Conservation (phyloP, 2,888 invertebrate species). For the Choreutis nemorana region DNA sequence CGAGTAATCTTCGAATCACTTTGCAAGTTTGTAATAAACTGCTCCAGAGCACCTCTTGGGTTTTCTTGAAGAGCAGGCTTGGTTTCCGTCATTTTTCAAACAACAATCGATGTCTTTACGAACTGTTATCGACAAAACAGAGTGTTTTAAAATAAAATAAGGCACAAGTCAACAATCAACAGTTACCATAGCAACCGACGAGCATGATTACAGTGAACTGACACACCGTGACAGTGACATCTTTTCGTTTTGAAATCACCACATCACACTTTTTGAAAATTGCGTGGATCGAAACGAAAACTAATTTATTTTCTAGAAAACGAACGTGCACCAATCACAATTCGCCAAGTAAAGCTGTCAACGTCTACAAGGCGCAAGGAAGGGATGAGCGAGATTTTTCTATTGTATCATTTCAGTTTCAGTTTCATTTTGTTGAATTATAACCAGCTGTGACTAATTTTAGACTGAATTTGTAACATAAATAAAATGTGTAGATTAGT, state of each 20-base stretch:
- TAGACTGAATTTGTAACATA: constrained; percentile 15
- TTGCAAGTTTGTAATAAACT: constrained; percentile 50
- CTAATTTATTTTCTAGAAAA: too few species aligned
- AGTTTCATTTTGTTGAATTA: constrained; percentile 15
- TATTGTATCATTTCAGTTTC: constrained; percentile 19
- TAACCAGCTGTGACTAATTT: constrained; percentile 15
- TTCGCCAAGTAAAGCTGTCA: constrained; percentile 63
- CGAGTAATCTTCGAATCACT: constrained; percentile 68
- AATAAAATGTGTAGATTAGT: constrained; percentile 40
- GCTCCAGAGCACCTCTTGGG: constrained; percentile 36
- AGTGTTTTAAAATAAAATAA: not conserved
- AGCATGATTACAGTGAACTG: constrained; percentile 3
- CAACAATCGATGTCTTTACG: not conserved
- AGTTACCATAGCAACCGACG: constrained; percentile 42
- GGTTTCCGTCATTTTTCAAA: constrained; percentile 25
- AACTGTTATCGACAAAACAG: constrained; percentile 11
- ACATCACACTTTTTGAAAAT: constrained; percentile 4
- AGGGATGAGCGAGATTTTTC: constrained; percentile 29
- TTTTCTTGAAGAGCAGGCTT: constrained; percentile 32
- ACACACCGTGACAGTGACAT: not conserved
- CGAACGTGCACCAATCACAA: constrained; percentile 60
- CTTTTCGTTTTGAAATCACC: too few species aligned
- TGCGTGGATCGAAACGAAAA: constrained; percentile 19
- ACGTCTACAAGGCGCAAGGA: constrained; percentile 31
- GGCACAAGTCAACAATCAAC: constrained; percentile 24